Percentiles rank a stretch among this genome's conserved stretches.
Conservation (phyloP, 2,888 invertebrate species). For the Fragum fragum region DNA sequence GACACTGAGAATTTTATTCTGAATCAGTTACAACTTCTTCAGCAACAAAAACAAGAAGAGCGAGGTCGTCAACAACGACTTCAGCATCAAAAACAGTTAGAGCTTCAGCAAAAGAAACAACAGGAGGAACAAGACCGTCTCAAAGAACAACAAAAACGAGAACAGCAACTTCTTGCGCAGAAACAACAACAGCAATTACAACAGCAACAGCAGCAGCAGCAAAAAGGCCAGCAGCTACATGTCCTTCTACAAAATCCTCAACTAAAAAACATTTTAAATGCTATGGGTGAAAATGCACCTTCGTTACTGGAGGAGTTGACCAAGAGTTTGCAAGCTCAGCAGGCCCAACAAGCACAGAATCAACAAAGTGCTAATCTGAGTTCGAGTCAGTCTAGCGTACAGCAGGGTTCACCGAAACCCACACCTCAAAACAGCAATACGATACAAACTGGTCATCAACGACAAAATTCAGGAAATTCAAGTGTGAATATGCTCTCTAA, state of each 20-base stretch:
- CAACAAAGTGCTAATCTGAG: neutral
- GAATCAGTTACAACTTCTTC: conserved; percentile 50
- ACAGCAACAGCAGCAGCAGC: conserved; percentile 46
- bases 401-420: neutral
- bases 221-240: conserved; percentile 40
- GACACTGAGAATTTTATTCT: conserved; percentile 64
- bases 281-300: conserved; percentile 40
- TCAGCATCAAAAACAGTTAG: conserved; percentile 49
- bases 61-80: conserved; percentile 44
- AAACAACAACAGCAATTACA: conserved; percentile 47
- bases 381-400: neutral
- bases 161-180: conserved; percentile 49
- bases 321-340: conserved; percentile 37
- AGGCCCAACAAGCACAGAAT: conserved; percentile 4
- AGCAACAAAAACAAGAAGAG: conserved; percentile 52
- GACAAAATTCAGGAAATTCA: conserved; percentile 14
- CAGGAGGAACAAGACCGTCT: conserved; percentile 54
- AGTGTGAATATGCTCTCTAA: neutral
- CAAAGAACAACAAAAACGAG: conserved; percentile 46
- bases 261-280: conserved; percentile 40
- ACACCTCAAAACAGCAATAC: conserved; percentile 3
- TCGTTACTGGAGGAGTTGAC: conserved; percentile 48
- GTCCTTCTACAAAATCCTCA: conserved; percentile 41
- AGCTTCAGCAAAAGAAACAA: conserved; percentile 48
- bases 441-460: neutral